A percentile compares a stretch with the other conserved stretches of the same genome.
Conservation (phyloP, 1,140 invertebrate species). For the Sinella curviseta region DNA sequence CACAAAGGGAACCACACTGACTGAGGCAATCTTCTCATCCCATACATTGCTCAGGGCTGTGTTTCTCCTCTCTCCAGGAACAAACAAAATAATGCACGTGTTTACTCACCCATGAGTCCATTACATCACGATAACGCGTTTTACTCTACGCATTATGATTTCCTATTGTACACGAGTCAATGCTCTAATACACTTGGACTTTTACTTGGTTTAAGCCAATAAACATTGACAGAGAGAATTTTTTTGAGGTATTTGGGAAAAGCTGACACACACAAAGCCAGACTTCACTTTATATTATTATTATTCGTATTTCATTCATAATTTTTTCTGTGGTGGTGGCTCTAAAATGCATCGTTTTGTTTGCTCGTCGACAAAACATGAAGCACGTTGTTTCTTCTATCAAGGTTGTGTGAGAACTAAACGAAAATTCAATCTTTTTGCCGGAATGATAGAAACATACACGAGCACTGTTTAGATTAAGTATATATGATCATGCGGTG, state of each 20-base stretch:
- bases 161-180: no score
- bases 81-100: slow-evolving; percentile 13
- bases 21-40: not conserved
- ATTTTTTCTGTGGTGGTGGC: no score
- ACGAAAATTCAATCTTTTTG: no score
- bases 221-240: no score
- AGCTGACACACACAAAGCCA: no score
- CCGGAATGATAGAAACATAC: not conserved
- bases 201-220: no score
- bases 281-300: no score
- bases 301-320: no score
- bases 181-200: no score
- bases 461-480: no score
- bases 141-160: not conserved
- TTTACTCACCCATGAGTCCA: slow-evolving; percentile 7
- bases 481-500: no score
- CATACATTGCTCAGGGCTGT: not conserved
- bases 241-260: no score
- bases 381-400: not conserved
- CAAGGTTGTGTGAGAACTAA: slow-evolving; percentile 2
- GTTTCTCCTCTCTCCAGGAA: not conserved
- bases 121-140: not conserved
- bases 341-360: not conserved
- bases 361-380: not conserved
- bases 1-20: not conserved